Conservation (phyloP, 2,797 vertebrate genomes). For the Podargus strigoides region DNA sequence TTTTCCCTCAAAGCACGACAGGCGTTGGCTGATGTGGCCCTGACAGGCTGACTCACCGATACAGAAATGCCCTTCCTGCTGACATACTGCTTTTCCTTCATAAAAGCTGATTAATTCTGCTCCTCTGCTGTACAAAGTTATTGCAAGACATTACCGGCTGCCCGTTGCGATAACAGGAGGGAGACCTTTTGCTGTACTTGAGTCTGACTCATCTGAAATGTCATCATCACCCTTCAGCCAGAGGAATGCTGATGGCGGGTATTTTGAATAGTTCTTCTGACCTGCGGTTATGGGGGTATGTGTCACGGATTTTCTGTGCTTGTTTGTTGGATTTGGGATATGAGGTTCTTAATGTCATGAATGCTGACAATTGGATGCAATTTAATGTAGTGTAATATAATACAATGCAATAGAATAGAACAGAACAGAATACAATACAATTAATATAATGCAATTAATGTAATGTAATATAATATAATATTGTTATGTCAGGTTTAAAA, state of each 20-base stretch:
- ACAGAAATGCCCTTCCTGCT: conserved; percentile 19
- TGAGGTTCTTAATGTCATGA: neutral
- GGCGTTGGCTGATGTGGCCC: neutral
- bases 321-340: neutral
- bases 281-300: neutral
- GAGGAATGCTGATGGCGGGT: neutral
- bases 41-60: neutral
- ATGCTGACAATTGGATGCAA: neutral
- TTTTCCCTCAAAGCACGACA: neutral
- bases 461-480: neutral
- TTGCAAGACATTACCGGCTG: neutral
- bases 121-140: neutral
- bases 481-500: neutral
- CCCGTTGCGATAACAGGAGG: neutral
- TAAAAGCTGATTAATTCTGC: neutral
- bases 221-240: neutral
- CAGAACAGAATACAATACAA: too few species aligned
- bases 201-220: neutral
- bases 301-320: neutral
- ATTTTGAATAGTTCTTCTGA: neutral
- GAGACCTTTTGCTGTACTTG: neutral
- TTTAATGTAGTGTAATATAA: too few species aligned
- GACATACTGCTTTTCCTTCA: neutral
- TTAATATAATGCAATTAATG: neutral
- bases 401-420: too few species aligned